Evolutionary conservation across 1,140 invertebrate genomes (phyloP).

Genomic region (Diuraphis noxia): DNA sequence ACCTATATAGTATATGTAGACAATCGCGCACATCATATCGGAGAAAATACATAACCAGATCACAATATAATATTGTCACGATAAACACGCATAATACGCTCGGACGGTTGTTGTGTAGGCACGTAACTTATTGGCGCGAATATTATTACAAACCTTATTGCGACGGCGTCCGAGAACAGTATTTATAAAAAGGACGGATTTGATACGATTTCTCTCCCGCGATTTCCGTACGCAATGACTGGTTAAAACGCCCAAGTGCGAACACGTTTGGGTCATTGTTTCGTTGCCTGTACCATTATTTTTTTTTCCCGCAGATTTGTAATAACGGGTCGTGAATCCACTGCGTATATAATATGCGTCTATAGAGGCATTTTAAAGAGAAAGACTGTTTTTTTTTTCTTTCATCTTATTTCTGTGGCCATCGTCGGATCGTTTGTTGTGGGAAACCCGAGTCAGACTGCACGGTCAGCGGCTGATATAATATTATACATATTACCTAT

Average conservation of each 20-base stretch:
- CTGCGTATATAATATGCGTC: not conserved
- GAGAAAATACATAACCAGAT: constrained; percentile 26
- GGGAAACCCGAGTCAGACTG: constrained; percentile 24
- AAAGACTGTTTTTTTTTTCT: constrained; percentile 22
- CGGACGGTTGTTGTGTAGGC: not conserved
- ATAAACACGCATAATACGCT: not conserved
- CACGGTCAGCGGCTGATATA: constrained; percentile 27
- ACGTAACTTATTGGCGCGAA: not conserved
- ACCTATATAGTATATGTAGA: too few relatives aligned
- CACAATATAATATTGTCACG: not conserved
- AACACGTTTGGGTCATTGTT: constrained; percentile 48
- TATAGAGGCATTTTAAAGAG: constrained; percentile 45
- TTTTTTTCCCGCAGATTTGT: constrained; percentile 1
- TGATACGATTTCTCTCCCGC: constrained; percentile 48
- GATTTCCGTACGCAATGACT: constrained; percentile 48
- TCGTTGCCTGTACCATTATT: constrained; percentile 16
- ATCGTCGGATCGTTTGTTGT: constrained; percentile 24
- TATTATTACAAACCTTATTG: not conserved
- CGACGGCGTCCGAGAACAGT: not conserved
- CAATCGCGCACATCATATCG: not conserved
- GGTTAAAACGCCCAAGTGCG: constrained; percentile 28
- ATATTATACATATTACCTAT: not conserved
- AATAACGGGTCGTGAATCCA: constrained; percentile 18
- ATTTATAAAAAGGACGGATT: constrained; percentile 49
- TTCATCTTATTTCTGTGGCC: not conserved